Evolutionary conservation across 2,797 vertebrate species (phyloP), one percentile per base, ranked within the genome.

Genomic region (Muscicapa striata): DNA sequence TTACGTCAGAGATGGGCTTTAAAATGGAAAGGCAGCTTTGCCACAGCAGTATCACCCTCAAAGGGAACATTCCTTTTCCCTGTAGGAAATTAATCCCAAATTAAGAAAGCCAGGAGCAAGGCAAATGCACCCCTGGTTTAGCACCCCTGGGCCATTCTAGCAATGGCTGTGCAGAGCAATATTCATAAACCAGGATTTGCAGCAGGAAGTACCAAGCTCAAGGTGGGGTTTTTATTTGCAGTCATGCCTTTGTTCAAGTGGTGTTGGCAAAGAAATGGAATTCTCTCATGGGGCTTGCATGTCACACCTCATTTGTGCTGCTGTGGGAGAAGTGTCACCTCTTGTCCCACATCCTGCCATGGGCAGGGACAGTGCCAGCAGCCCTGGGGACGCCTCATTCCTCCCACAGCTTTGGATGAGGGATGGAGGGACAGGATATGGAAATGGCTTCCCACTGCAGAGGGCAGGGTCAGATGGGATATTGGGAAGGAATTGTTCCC

Each of bases 171-270:
- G 51, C 51, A 70, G 59, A 27, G 51, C 27, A 52, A 4, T 40
- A 15, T n/a, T 61, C 57, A n/a, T 58, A 38, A 69, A 85, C 72
- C 29, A 34, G n/a, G 66, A 16, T 63, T 32, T 49, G 27, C 80
- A 55, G 34, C 30, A 26, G 43, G 27, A 27, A 81, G 51, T 13
- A 38, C 43, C 62, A 17, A n/a, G 22, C 45, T 49, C 9, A 38
- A 43, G 55, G 9, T 36, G 3, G 4, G 5, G 27, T 11, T 72
- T 69, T 59, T 40, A 17, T 79, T 84, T 64, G 58, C 76, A 77
- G 17, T 6, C 5, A 0, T 11, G 13, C 7, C 0, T 76, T 36
- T 24, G 17, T 32, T 67, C 15, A 3, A 17, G 29, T 1, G 36
- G 4, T 13, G 36, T 57, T 72, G 46, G 24, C 19, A n/a, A 32